Evolutionary conservation across 2,888 invertebrate genomes (phyloP), one percentile per base, ranked within the genome.

Genomic region (Dusona sp.): DNA sequence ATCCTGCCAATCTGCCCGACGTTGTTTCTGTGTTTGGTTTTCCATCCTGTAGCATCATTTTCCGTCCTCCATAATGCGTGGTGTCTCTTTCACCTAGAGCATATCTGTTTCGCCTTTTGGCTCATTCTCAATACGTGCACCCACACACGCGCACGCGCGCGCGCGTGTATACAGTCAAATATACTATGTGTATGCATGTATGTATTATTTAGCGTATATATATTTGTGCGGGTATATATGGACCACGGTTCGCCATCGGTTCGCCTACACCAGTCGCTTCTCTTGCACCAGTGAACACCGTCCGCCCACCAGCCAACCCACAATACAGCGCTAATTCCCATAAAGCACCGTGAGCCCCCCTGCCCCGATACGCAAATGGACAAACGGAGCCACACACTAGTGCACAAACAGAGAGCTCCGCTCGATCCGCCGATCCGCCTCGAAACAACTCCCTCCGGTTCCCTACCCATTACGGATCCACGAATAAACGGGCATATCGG

Each of bases 301-400:
- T 90, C 93, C 92, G 91, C 92, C 92, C 92, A 92, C 91, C 88
- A 89, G 90, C 91, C 92, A 91, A 90, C 92, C 93, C 93, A 93
- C 93, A 93, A 94, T 94, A 90, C 92, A 90, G 92, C 92, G 93
- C 92, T 93, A 93, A 94, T 93, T 94, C 92, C 93, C 91, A 94
- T 93, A 93, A 94, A 94, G 93, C 93, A 90, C 89, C 85, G 89
- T 45, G 79, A 79, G 61, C 16, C 51, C 64, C 45, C 19, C n/a
- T 73, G 29, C 65, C 65, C 90, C 90, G 92, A 91, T 92, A 92
- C 93, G 93, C 92, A 93, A 93, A 93, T 93, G 93, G 92, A 93
- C 93, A 93, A 93, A 93, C 91, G 91, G 90, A 89, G 61, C 61
- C 90, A 90, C 89, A 90, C 89, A 90, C 89, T 75, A 38, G 85